phyloP scores from a whole-genome alignment of 2,888 invertebrate genomes.

The Vanessa cardui region DNA sequence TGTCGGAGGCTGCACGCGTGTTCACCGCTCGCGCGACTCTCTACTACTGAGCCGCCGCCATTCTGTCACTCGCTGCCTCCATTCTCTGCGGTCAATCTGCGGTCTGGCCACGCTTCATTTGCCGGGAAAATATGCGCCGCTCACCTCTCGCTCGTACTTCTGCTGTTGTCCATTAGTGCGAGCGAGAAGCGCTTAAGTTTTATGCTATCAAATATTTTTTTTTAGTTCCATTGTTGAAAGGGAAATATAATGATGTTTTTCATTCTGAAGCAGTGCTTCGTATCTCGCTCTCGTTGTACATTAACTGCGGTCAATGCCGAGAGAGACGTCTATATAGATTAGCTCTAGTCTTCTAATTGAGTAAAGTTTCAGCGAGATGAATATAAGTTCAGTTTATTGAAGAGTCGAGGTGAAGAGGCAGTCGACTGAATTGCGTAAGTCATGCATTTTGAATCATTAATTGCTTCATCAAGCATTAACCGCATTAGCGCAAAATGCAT shows the following conservation, averaged over 20 bases:
- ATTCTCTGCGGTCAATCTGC: constrained; percentile 84
- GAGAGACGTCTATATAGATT: constrained; percentile 54
- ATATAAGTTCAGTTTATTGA: constrained; percentile 15
- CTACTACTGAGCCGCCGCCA: constrained; percentile 80
- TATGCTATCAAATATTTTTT: constrained; percentile 76
- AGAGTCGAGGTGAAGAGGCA: constrained; percentile 1
- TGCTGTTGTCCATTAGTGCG: constrained; percentile 44
- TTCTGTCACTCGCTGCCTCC: constrained; percentile 82
- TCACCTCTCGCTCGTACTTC: constrained; percentile 61
- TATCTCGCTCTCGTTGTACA: constrained; percentile 55
- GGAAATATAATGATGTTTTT: constrained; percentile 79
- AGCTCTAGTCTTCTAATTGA: constrained; percentile 22
- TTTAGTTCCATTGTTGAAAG: constrained; percentile 77
- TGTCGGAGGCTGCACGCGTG: constrained; percentile 63
- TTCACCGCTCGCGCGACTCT: constrained; percentile 69
- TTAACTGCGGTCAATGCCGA: constrained; percentile 52
- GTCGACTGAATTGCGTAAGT: constrained; percentile 29
- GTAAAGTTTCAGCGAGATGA: constrained; percentile 30
- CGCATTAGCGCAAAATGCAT: constrained; percentile 34
- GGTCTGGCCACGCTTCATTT: constrained; percentile 83
- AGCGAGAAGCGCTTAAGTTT: constrained; percentile 73
- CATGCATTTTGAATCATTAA: constrained; percentile 27
- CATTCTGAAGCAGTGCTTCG: constrained; percentile 60
- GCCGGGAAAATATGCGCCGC: constrained; percentile 78
- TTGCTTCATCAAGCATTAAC: constrained; percentile 26